Percentiles rank a stretch among this genome's conserved stretches.
phyloP scores from a whole-genome alignment of 2,797 vertebrate species.

The Rhodeus uyekii region DNA sequence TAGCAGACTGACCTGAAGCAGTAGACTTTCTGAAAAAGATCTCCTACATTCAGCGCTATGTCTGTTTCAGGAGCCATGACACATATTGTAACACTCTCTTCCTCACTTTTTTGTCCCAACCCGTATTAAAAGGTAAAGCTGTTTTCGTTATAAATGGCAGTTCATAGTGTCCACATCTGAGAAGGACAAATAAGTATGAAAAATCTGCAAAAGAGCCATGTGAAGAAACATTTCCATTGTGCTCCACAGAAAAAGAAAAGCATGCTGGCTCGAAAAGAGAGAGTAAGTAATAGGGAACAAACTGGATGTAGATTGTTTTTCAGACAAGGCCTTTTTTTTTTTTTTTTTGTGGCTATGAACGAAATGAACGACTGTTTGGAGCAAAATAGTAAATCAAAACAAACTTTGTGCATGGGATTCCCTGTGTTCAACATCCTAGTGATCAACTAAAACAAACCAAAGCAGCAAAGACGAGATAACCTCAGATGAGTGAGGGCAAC shows the following conservation, averaged over 20 bases:
- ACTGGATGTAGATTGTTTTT: background rate
- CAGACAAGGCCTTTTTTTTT: background rate
- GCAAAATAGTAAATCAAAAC: background rate
- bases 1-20: background rate
- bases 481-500: background rate
- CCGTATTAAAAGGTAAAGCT: background rate
- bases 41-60: background rate
- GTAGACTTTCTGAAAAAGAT: no score
- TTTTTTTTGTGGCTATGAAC: no score
- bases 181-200: no score
- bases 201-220: background rate
- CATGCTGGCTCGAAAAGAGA: background rate
- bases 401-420: conserved; percentile 30
- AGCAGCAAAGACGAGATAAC: conserved; percentile 8
- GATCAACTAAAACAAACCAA: conserved; percentile 36
- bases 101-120: background rate
- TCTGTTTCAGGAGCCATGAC: background rate
- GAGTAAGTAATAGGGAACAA: background rate
- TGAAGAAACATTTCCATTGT: background rate
- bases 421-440: background rate
- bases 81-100: background rate
- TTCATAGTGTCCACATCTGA: background rate
- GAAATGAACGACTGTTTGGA: background rate
- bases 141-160: background rate
- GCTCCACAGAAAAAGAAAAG: background rate